Evolutionary conservation across 2,888 invertebrate genomes (phyloP).

Genomic region (Tiliacea citrago): DNA sequence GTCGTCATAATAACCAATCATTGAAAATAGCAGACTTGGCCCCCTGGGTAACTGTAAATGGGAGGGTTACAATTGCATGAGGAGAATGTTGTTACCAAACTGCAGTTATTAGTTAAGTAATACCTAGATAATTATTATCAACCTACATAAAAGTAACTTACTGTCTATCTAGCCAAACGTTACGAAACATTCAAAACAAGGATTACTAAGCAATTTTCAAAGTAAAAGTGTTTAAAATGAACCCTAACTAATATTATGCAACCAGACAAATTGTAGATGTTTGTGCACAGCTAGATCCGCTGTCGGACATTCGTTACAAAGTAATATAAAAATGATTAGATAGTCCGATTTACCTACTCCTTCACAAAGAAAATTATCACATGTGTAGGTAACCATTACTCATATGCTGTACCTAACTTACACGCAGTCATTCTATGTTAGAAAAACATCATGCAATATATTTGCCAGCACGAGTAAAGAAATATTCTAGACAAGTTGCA

Average conservation of each 20-base stretch:
- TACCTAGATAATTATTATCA: background rate
- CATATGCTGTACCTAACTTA: slow-evolving; percentile 18
- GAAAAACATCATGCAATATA: slow-evolving; percentile 34
- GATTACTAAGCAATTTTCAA: slow-evolving; percentile 29
- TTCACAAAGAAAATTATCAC: slow-evolving; percentile 41
- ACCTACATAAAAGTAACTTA: background rate
- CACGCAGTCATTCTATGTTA: slow-evolving; percentile 24
- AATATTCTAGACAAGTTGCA: slow-evolving; percentile 5
- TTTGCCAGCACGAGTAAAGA: slow-evolving; percentile 1
- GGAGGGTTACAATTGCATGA: background rate
- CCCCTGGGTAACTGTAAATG: background rate
- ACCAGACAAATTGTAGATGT: slow-evolving; percentile 13
- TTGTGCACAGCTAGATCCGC: background rate
- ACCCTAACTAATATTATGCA: slow-evolving; percentile 33
- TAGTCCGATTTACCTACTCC: slow-evolving; percentile 26
- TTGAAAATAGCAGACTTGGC: too few species aligned
- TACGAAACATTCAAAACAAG: slow-evolving; percentile 37
- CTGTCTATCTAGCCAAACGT: slow-evolving; percentile 11
- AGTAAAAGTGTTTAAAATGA: slow-evolving; percentile 21
- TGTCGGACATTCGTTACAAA: slow-evolving; percentile 14
- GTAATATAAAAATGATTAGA: slow-evolving; percentile 42
- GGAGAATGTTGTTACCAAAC: background rate
- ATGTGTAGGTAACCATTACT: slow-evolving; percentile 11
- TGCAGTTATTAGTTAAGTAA: slow-evolving; percentile 9
- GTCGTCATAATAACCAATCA: too few species aligned